phyloP scores from a whole-genome alignment of 1,140 invertebrate species.

The Lithobius niger region DNA sequence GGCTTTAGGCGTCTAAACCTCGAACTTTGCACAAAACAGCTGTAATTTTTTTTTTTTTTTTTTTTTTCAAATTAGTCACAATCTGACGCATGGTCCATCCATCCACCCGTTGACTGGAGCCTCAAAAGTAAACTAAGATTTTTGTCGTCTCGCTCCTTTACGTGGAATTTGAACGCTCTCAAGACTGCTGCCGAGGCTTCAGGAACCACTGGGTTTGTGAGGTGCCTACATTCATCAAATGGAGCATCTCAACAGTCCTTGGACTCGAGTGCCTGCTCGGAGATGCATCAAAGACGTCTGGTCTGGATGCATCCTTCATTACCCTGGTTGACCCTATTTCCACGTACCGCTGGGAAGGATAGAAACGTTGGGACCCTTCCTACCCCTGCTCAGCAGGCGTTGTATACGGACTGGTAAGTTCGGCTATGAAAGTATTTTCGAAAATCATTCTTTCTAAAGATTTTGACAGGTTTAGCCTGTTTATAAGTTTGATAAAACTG shows the following conservation, averaged over 20 bases:
- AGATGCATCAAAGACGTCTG: constrained; percentile 70
- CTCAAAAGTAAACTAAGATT: constrained; percentile 68
- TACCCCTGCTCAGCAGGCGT: no score
- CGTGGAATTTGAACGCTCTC: constrained; percentile 51
- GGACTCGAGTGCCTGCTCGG: constrained; percentile 67
- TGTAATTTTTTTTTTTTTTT: no score
- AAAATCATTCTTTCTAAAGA: no score
- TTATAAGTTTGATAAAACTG: no score
- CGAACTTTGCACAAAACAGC: no score
- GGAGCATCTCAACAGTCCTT: constrained; percentile 44
- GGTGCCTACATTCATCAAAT: constrained; percentile 49
- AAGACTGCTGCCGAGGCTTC: constrained; percentile 77
- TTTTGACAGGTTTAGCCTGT: no score
- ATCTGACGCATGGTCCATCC: background rate
- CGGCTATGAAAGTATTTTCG: no score
- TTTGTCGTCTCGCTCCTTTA: constrained; percentile 64
- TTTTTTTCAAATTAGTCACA: no score
- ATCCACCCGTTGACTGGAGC: constrained; percentile 60
- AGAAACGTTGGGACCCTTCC: constrained; percentile 18
- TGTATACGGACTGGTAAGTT: no score
- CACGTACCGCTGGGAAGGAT: constrained; percentile 37
- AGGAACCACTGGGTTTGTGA: constrained; percentile 70
- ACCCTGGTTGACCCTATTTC: constrained; percentile 74
- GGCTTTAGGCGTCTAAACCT: no score
- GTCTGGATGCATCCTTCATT: constrained; percentile 81